Evolutionary conservation across 2,797 vertebrate species (phyloP), one percentile per base, ranked within the genome.

Genomic region (Odontamblyopus rebecca): DNA sequence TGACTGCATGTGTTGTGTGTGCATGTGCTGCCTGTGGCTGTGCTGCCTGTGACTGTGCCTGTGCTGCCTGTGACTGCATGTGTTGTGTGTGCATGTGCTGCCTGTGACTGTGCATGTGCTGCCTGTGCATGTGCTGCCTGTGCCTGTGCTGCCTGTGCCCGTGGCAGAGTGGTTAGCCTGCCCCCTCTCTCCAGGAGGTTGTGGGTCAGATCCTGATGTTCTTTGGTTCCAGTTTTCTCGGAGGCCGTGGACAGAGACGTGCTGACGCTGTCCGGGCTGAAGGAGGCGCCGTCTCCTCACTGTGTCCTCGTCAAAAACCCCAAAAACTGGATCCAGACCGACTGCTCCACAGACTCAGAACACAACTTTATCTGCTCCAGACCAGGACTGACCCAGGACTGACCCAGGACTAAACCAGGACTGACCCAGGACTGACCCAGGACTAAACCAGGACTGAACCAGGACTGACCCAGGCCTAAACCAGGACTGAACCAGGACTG

Each of bases 311-410:
- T 86, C 2, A 60, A 86, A 65, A 86, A 67, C 63, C 82, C 84
- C 1, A 61, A 69, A 38, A 82, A 67, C 6, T 87, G 83, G 88
- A 85, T 75, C 12, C 74, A 78, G 18, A 75, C 62, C 0, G 69
- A 73, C 81, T 91, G 90, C 69, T 79, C 80, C 2, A 67, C 78
- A 0, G 73, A 87, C 65, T 48, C 67, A 6, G 74, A 85, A 7
- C 89, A 86, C 69, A 4, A 51, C 0, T 88, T 88, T 57, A 78
- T 89, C 73, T 91, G 90, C 51, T 87, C 86, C n/a, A 26, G 18
- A 62, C 61, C 61, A 19, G 61, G 8, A 4, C 27, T 35, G 19
- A 4, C 35, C 30, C 30, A 12, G 16, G 29, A 19, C 60, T 61
- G 18, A 61, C 12, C 38, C 38, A 41, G 38, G 38, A 41, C 38